Base-by-base conservation (phyloP, 2,888 invertebrate species). In the Toxonevra muliebris region DNA sequence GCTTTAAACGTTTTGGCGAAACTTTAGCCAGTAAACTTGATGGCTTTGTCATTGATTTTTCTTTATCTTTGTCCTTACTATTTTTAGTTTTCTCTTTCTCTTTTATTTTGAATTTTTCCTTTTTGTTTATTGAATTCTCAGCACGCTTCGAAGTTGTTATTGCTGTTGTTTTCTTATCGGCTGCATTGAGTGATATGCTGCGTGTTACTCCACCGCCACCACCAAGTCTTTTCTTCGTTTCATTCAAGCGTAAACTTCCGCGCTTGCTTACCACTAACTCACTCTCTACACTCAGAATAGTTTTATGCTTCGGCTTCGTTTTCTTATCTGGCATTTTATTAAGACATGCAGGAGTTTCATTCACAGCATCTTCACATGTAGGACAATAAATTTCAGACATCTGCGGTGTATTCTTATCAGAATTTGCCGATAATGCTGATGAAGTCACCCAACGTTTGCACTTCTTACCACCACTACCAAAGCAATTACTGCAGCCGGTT, bases 331-430 rank as follows among this genome's bases (percentile, higher is more conserved):
- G 80, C 82, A 86, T 78, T 80, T 85, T 81, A 77, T 80, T 80
- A 75, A 88, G 87, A 79, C 89, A 88, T 66, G 88, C 88, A 72
- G 88, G 87, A 59, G 88, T 81, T 63, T 81, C 79, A 61, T 83
- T 83, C 13, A 79, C 76, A 55, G 76, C 76, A 76, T 82, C 81
- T 74, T 85, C 85, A 71, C 84, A 83, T 75, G 82, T 81, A 61
- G 87, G 87, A 77, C 87, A 86, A 85, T 89, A 90, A 79, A 90
- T 86, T 80, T 90, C 90, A 65, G 90, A 88, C 86, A 88, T 88
- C 84, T 85, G 84, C 53, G 84, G 83, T 13, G 86, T 85, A 71
- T 80, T 79, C 13, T 70, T 67, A 55, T 69, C 72, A n/a, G n/a
- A n/a, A n/a, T n/a, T n/a, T n/a, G n/a, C 30, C 30, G 30, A 30